Percentiles rank a stretch among this genome's conserved stretches.
phyloP scores from a whole-genome alignment of 1,140 invertebrate genomes.

The Lasioglossum baleicum region DNA sequence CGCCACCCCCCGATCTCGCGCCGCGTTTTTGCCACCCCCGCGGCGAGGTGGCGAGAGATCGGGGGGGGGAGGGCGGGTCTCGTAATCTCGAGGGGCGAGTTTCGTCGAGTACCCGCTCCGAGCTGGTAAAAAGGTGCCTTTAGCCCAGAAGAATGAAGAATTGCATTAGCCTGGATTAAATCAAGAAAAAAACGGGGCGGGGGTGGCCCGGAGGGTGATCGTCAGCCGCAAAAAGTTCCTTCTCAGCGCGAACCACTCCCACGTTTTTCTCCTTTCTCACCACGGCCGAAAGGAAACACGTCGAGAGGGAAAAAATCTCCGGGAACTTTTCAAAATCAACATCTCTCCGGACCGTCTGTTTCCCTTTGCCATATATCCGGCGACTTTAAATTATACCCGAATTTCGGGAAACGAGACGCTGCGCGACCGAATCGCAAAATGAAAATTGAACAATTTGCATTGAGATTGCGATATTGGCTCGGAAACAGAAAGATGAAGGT shows the following conservation, averaged over 20 bases:
- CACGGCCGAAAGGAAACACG: neutral
- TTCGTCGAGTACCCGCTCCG: slow-evolving; percentile 44
- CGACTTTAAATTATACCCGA: neutral
- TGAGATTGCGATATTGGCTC: too few species aligned
- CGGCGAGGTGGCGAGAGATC: too few species aligned
- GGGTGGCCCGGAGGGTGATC: neutral
- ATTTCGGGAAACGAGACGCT: too few species aligned
- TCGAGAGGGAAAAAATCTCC: neutral
- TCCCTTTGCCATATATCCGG: neutral
- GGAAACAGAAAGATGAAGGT: too few species aligned
- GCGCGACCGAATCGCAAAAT: too few species aligned
- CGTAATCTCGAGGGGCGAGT: slow-evolving; percentile 52
- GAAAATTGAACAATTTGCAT: too few species aligned
- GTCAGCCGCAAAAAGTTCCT: slow-evolving; percentile 13
- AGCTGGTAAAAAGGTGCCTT: slow-evolving; percentile 38
- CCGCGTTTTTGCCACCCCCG: neutral
- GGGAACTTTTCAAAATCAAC: neutral
- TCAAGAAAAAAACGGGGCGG: slow-evolving; percentile 33
- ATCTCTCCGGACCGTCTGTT: neutral
- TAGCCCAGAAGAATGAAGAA: slow-evolving; percentile 51
- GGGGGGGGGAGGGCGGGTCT: neutral
- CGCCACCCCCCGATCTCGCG: neutral
- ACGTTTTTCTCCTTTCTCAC: neutral
- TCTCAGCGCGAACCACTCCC: neutral
- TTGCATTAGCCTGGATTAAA: slow-evolving; percentile 55